Percentiles rank a stretch among this genome's conserved stretches.
phyloP scores from a whole-genome alignment of 1,140 invertebrate species.

The Drosophila varians region DNA sequence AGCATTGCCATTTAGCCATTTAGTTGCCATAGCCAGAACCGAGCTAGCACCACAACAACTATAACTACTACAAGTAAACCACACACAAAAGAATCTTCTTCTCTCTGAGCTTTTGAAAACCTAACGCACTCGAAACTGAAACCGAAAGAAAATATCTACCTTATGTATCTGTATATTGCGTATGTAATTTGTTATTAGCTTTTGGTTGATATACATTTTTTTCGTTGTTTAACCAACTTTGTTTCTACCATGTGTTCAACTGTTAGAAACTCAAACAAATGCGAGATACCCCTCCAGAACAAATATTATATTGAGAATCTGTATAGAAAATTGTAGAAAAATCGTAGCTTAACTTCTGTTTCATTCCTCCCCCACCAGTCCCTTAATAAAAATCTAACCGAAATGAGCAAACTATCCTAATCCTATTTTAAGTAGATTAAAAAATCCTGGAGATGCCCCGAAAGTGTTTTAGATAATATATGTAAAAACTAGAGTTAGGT shows the following conservation, averaged over 20 bases:
- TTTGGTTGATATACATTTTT: slow-evolving; percentile 48
- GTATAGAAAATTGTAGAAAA: slow-evolving; percentile 46
- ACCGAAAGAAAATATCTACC: slow-evolving; percentile 34
- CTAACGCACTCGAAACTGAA: slow-evolving; percentile 5
- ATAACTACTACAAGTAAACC: slow-evolving; percentile 38
- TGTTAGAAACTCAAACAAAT: slow-evolving; percentile 42
- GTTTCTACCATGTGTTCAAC: slow-evolving; percentile 30
- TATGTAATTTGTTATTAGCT: slow-evolving; percentile 56
- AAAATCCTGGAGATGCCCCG: slow-evolving; percentile 7
- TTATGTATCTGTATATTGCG: slow-evolving; percentile 39
- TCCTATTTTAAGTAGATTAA: slow-evolving; percentile 36
- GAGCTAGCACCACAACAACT: slow-evolving; percentile 52
- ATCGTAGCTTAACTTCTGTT: slow-evolving; percentile 42
- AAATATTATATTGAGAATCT: slow-evolving; percentile 13
- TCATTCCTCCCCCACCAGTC: slow-evolving; percentile 16
- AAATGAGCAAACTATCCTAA: slow-evolving; percentile 39
- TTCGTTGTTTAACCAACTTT: slow-evolving; percentile 37
- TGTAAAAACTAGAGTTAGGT: slow-evolving; percentile 11
- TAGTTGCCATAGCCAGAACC: slow-evolving; percentile 40
- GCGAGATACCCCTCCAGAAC: slow-evolving; percentile 24
- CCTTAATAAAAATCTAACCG: slow-evolving; percentile 36
- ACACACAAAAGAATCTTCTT: slow-evolving; percentile 49
- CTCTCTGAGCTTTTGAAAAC: slow-evolving; percentile 56
- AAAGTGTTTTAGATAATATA: background rate
- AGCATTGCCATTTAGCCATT: slow-evolving; percentile 34